Conservation (phyloP, 2,113 vertebrate genomes). For the Thamnophis sirtalis region DNA sequence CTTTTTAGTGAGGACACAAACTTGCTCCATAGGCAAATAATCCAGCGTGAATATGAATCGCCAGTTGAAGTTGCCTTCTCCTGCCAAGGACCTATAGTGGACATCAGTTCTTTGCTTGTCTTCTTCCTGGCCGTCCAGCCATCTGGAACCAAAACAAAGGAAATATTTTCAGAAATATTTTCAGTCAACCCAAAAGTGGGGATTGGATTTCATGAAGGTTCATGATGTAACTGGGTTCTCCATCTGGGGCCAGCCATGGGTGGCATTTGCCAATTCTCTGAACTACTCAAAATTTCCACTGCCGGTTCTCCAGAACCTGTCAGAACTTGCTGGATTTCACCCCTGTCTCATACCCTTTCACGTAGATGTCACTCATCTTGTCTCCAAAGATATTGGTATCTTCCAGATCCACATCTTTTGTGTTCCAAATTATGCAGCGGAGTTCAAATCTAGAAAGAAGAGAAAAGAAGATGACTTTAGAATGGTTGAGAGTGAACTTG, state of each 20-base stretch:
- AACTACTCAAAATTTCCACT: too few relatives aligned
- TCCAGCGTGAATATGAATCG: conserved; percentile 67
- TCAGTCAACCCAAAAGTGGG: neutral
- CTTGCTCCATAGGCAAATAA: conserved; percentile 56
- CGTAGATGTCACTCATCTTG: conserved; percentile 69
- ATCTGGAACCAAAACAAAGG: conserved; percentile 50
- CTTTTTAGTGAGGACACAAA: conserved; percentile 64
- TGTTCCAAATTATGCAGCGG: conserved; percentile 65
- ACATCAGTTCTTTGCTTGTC: conserved; percentile 68
- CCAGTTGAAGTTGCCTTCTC: conserved; percentile 69
- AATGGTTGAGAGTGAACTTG: neutral
- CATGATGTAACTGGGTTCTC: neutral
- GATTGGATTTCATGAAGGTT: neutral
- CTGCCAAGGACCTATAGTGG: conserved; percentile 63
- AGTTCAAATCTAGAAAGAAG: conserved; percentile 56
- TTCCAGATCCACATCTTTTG: conserved; percentile 47
- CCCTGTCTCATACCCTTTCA: conserved; percentile 61
- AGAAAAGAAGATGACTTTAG: neutral
- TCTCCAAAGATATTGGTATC: conserved; percentile 46
- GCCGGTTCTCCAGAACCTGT: too few relatives aligned
- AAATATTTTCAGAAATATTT: neutral
- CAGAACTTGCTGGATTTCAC: too few relatives aligned
- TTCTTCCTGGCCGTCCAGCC: conserved; percentile 65
- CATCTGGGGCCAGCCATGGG: too few relatives aligned
- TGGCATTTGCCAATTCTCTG: too few relatives aligned